Evolutionary conservation across 2,797 vertebrate genomes (phyloP).

Genomic region (Cetoscarus ocellatus): DNA sequence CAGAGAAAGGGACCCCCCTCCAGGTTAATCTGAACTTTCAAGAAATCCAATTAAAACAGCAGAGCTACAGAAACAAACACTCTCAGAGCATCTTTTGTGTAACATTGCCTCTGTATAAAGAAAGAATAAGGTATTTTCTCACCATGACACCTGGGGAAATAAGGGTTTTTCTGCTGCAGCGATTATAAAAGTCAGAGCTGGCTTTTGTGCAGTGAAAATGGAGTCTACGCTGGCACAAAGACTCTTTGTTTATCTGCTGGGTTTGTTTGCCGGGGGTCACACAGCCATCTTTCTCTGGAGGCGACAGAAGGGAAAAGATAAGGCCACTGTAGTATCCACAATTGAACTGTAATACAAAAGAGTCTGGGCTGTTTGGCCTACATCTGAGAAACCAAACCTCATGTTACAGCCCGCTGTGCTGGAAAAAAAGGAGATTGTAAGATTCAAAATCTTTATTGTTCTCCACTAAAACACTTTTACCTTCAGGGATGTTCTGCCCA

Average conservation of each 20-base stretch:
- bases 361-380: not conserved
- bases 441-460: slow-evolving; percentile 4
- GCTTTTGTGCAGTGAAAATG: slow-evolving; percentile 47
- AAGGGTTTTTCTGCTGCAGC: slow-evolving; percentile 13
- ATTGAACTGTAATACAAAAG: slow-evolving; percentile 12
- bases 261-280: slow-evolving; percentile 41
- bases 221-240: slow-evolving; percentile 24
- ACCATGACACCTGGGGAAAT: slow-evolving; percentile 47
- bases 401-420: not conserved
- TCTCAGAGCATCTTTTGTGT: slow-evolving; percentile 54
- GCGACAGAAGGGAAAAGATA: slow-evolving; percentile 15
- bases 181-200: slow-evolving; percentile 49
- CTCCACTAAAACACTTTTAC: not conserved
- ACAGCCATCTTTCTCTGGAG: slow-evolving; percentile 21
- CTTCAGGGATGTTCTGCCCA: not conserved
- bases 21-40: slow-evolving; percentile 75
- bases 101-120: slow-evolving; percentile 37
- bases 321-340: not conserved
- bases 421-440: slow-evolving; percentile 1
- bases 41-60: slow-evolving; percentile 80
- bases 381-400: slow-evolving; percentile 10
- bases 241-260: slow-evolving; percentile 41
- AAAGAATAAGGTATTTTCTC: slow-evolving; percentile 56
- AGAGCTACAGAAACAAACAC: slow-evolving; percentile 68
- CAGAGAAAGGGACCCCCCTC: slow-evolving; percentile 30